Conservation (phyloP, 2,888 invertebrate species). For the Gisinianus flammeolus region DNA sequence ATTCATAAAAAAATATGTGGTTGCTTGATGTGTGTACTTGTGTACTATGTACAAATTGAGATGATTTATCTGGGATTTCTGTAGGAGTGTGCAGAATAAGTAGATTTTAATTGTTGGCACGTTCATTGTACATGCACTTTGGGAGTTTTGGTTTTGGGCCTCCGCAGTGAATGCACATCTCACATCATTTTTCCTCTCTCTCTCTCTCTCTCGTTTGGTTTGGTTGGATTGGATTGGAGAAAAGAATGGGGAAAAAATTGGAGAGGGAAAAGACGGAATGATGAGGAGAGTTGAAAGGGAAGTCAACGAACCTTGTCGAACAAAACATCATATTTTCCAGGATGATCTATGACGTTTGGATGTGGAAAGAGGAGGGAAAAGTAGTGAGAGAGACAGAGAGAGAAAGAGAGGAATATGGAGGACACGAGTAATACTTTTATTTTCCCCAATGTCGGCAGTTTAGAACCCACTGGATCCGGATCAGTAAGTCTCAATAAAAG, state of each 20-base stretch:
- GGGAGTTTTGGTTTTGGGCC: not conserved
- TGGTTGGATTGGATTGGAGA: not conserved
- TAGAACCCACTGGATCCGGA: conserved; percentile 2
- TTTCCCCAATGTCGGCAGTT: conserved; percentile 19
- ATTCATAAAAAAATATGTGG: no score
- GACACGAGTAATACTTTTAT: conserved; percentile 23
- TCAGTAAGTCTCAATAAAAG: conserved; percentile 25
- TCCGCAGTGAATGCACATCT: no score
- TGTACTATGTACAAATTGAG: no score
- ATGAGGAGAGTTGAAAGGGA: conserved; percentile 27
- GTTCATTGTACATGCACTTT: not conserved
- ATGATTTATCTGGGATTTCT: no score
- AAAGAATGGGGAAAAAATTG: not conserved
- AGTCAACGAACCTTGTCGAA: conserved; percentile 31
- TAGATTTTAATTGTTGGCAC: not conserved
- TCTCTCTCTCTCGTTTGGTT: no score
- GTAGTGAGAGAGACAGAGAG: not conserved
- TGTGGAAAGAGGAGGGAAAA: not conserved
- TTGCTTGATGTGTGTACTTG: no score
- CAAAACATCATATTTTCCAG: conserved; percentile 31
- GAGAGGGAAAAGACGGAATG: not conserved
- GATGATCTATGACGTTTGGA: conserved; percentile 24
- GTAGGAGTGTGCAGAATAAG: not conserved
- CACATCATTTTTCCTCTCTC: no score
- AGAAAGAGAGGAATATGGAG: not conserved